Evolutionary conservation across 2,113 vertebrate species (phyloP).

Genomic region (Alexandromys fortis): DNA sequence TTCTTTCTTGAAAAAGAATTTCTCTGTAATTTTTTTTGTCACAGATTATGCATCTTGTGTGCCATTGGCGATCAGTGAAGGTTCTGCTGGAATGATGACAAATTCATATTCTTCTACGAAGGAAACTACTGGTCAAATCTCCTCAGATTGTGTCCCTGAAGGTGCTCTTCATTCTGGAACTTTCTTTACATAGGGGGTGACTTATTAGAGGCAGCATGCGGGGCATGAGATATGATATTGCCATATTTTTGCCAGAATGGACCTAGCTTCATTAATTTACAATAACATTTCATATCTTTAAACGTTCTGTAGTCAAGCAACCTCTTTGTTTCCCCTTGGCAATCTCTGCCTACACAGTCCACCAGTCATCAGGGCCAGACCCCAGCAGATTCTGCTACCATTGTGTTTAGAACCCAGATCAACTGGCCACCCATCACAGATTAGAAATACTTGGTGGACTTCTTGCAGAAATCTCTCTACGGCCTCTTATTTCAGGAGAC

Average conservation of each 20-base stretch:
- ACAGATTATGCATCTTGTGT: fast-evolving
- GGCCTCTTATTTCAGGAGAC: background rate
- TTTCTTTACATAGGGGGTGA: background rate
- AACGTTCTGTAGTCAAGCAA: too few species aligned
- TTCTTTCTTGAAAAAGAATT: background rate
- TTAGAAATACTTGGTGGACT: background rate
- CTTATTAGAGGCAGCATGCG: too few species aligned
- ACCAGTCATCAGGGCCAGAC: background rate
- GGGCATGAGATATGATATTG: background rate
- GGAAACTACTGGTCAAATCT: background rate
- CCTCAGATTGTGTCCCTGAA: background rate
- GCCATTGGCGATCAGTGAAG: fast-evolving
- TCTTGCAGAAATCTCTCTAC: background rate
- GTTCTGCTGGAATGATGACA: fast-evolving
- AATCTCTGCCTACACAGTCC: background rate
- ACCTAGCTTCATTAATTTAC: background rate
- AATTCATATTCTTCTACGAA: background rate
- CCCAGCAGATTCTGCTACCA: background rate
- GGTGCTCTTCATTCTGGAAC: background rate
- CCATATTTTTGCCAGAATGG: background rate
- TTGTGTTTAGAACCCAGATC: background rate
- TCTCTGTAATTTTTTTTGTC: background rate
- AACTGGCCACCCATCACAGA: background rate
- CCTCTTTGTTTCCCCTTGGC: background rate
- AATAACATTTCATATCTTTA: background rate